phyloP scores from a whole-genome alignment of 2,888 invertebrate species.

The Isotomurus palustris region DNA sequence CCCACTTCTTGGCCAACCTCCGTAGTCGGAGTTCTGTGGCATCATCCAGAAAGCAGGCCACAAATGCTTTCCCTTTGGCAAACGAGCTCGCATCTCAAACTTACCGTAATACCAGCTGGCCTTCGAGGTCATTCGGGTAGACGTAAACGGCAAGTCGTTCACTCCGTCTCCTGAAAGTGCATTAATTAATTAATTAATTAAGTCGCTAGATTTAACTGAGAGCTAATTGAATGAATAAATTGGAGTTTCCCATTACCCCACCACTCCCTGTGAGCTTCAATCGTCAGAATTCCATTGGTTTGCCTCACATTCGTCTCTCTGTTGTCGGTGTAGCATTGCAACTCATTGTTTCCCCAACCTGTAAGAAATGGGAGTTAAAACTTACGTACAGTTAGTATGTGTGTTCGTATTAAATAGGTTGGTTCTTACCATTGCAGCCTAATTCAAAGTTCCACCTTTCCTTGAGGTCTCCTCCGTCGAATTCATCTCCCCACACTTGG shows the following conservation, averaged over 20 bases:
- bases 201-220: neutral
- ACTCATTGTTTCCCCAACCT: constrained; percentile 32
- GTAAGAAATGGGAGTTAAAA: neutral
- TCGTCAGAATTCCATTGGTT: constrained; percentile 22
- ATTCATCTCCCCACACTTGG: constrained; percentile 37
- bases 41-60: constrained; percentile 38
- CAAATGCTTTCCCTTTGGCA: constrained; percentile 33
- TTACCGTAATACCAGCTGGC: constrained; percentile 25
- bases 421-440: constrained; percentile 30
- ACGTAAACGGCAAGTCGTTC: constrained; percentile 25
- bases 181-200: no score
- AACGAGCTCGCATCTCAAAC: constrained; percentile 27
- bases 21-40: constrained; percentile 19
- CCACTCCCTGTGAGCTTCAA: constrained; percentile 23
- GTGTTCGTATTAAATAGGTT: neutral
- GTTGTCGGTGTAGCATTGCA: constrained; percentile 34
- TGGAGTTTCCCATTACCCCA: constrained; percentile 8
- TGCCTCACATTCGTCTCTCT: constrained; percentile 19
- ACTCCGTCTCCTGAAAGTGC: constrained; percentile 29
- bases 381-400: neutral
- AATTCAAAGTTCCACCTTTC: constrained; percentile 41
- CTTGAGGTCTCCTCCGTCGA: constrained; percentile 37
- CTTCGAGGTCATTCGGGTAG: constrained; percentile 21
- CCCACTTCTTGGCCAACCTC: constrained; percentile 28
- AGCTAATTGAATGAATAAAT: no score